Conservation (phyloP, 2,113 vertebrate genomes). For the Aptenodytes patagonicus region DNA sequence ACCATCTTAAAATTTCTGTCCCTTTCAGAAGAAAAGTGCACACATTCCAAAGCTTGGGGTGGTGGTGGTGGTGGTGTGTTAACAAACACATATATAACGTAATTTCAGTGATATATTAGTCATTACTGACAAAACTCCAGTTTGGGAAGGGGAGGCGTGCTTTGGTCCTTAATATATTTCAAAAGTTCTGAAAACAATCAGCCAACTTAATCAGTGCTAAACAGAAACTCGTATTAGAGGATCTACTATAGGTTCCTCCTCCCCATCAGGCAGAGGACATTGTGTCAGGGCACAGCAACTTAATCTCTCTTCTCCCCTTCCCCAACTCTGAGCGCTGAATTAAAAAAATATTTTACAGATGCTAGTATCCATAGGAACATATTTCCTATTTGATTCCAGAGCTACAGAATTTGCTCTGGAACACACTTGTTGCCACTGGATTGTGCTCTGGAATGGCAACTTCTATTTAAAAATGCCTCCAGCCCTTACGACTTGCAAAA, state of each 20-base stretch:
- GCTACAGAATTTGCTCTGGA: neutral
- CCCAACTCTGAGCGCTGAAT: neutral
- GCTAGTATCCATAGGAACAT: neutral
- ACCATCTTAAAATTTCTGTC: neutral
- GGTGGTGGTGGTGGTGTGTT: neutral
- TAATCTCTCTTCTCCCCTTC: neutral
- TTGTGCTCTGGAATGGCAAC: neutral
- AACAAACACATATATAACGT: neutral
- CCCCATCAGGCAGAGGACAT: neutral
- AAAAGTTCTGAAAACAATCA: neutral
- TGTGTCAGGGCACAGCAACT: neutral
- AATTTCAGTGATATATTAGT: neutral
- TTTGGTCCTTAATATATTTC: neutral
- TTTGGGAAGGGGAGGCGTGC: neutral
- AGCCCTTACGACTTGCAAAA: neutral
- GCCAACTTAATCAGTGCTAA: neutral
- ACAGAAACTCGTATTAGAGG: neutral
- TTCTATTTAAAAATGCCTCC: neutral
- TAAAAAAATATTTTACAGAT: neutral
- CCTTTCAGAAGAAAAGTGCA: neutral
- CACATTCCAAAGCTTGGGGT: neutral
- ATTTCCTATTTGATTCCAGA: neutral
- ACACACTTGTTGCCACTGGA: neutral
- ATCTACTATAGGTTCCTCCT: neutral
- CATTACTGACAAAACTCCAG: neutral